Conservation (phyloP, 1,140 invertebrate genomes). For the Drosophila novamexicana region DNA sequence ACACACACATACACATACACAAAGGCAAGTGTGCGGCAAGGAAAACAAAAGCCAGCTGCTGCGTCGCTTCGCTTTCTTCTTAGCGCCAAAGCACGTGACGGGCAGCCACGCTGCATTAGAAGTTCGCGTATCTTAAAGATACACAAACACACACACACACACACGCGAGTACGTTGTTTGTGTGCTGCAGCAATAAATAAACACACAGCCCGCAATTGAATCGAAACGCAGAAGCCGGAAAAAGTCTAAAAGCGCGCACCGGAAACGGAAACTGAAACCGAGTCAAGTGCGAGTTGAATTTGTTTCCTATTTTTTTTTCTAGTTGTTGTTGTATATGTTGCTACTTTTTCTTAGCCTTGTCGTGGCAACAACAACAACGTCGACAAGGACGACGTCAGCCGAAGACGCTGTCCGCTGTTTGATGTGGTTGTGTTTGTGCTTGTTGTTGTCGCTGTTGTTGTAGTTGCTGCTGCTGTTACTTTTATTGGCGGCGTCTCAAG, state of each 20-base stretch:
- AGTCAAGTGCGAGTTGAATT: slow-evolving; percentile 56
- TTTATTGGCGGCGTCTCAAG: slow-evolving; percentile 69
- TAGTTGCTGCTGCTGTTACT: slow-evolving; percentile 44
- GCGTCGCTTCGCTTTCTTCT: slow-evolving; percentile 55
- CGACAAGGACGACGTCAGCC: slow-evolving; percentile 49
- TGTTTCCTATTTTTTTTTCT: slow-evolving; percentile 36
- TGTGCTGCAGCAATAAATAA: slow-evolving; percentile 66
- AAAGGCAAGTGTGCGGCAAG: slow-evolving; percentile 34
- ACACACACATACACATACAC: slow-evolving; percentile 11
- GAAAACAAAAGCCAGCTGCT: slow-evolving; percentile 73
- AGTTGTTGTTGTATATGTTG: slow-evolving; percentile 26
- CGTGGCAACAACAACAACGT: slow-evolving; percentile 33
- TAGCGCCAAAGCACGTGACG: slow-evolving; percentile 61
- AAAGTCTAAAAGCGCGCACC: slow-evolving; percentile 70
- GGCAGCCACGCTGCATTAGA: slow-evolving; percentile 36
- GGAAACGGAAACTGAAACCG: slow-evolving; percentile 67
- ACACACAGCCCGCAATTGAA: slow-evolving; percentile 57
- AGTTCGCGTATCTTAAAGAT: slow-evolving; percentile 68
- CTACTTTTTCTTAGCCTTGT: slow-evolving; percentile 68
- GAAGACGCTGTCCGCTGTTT: slow-evolving; percentile 65
- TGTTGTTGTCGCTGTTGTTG: slow-evolving; percentile 13
- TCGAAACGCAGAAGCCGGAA: slow-evolving; percentile 47
- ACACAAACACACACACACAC: slow-evolving; percentile 33
- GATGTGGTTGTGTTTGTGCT: slow-evolving; percentile 19
- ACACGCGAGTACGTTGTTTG: slow-evolving; percentile 35